These are phyloP conservation scores for Tetragonisca angustula DNA, from an alignment of 2,888 invertebrate species.

Conservation along the genomic window DNA sequence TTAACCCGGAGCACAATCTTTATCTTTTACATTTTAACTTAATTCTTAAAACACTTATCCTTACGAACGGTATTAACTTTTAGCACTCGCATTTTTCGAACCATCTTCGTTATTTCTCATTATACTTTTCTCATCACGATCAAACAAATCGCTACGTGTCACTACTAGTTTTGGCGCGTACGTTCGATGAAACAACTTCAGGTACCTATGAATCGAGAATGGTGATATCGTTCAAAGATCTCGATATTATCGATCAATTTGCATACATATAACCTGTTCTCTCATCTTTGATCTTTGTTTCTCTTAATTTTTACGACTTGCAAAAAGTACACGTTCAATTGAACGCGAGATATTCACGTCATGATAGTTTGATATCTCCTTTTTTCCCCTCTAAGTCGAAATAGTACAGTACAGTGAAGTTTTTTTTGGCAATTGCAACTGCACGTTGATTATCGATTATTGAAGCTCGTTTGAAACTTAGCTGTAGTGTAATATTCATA, in stretches of 20 bases:
- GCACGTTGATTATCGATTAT: slow-evolving; percentile 22
- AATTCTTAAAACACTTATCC: slow-evolving; percentile 16
- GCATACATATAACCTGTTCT: slow-evolving; percentile 6
- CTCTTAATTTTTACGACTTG: not conserved
- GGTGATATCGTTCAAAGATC: not conserved
- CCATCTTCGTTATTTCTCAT: slow-evolving; percentile 19
- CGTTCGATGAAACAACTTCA: slow-evolving; percentile 45
- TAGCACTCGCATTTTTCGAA: slow-evolving; percentile 20
- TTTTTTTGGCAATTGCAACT: slow-evolving; percentile 14
- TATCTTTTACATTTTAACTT: slow-evolving; percentile 28
- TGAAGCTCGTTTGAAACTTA: slow-evolving; percentile 41
- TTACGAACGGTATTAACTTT: slow-evolving; percentile 17
- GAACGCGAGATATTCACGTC: not conserved
- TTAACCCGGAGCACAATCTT: slow-evolving; percentile 21
- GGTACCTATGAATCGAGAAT: slow-evolving; percentile 53
- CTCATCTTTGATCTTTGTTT: not conserved
- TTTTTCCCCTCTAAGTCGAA: not conserved
- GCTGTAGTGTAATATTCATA: slow-evolving; percentile 31
- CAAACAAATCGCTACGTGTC: slow-evolving; percentile 24
- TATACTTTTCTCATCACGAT: slow-evolving; percentile 20
- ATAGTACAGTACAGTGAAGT: slow-evolving; percentile 19
- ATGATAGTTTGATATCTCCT: not conserved
- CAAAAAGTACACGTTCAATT: not conserved
- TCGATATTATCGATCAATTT: slow-evolving; percentile 19
- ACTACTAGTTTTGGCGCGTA: slow-evolving; percentile 40